Evolutionary conservation across 2,888 invertebrate genomes (phyloP).

Genomic region (Coenonympha arcania): DNA sequence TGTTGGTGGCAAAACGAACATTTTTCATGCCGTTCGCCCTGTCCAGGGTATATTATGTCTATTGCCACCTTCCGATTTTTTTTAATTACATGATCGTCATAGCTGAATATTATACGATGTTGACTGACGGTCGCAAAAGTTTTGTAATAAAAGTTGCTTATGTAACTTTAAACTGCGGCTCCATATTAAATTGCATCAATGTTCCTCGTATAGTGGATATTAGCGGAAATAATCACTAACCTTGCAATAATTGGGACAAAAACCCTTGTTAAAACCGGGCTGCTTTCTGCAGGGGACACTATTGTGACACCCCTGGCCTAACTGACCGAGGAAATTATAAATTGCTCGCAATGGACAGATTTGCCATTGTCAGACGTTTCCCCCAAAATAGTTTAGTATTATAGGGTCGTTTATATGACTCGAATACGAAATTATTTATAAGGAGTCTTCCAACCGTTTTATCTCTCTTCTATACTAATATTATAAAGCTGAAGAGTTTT

Average conservation of each 20-base stretch:
- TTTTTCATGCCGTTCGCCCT: too few species aligned
- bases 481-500: too few species aligned
- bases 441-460: too few species aligned
- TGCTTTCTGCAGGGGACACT: slow-evolving; percentile 63
- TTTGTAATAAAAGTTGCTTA: too few species aligned
- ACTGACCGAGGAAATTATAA: slow-evolving; percentile 67
- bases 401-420: background rate
- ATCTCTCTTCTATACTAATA: too few species aligned
- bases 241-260: slow-evolving; percentile 61
- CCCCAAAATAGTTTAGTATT: slow-evolving; percentile 11
- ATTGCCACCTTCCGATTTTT: too few species aligned
- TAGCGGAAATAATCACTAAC: slow-evolving; percentile 65
- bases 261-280: slow-evolving; percentile 64
- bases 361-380: slow-evolving; percentile 31
- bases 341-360: slow-evolving; percentile 49
- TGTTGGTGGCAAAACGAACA: too few species aligned
- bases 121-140: too few species aligned
- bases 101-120: too few species aligned
- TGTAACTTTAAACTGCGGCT: background rate
- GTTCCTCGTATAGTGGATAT: slow-evolving; percentile 33
- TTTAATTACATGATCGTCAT: too few species aligned
- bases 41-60: too few species aligned
- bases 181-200: background rate
- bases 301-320: slow-evolving; percentile 49
- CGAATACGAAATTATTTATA: slow-evolving; percentile 1